Percentiles rank a stretch among this genome's conserved stretches.
Conservation (phyloP, 2,797 vertebrate species). For the Crax fasciolata region DNA sequence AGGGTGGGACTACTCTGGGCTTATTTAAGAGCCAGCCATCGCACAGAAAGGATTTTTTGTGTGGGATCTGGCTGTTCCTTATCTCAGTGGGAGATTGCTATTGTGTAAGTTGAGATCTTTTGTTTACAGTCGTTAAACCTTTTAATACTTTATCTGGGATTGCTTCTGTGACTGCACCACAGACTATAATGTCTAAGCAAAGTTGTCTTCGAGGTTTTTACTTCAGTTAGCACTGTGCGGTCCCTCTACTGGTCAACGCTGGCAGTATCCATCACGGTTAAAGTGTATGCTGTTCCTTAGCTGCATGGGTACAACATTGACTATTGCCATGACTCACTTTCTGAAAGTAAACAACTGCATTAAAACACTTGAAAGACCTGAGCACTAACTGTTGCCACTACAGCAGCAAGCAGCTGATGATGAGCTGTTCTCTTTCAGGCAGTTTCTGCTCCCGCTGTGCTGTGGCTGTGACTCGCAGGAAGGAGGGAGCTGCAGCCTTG, state of each 20-base stretch:
- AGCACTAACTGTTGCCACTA: rapidly evolving
- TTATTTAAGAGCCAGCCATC: no score
- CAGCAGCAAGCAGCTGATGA: not conserved
- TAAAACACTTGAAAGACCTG: not conserved
- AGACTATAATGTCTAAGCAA: not conserved
- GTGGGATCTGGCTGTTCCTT: no score
- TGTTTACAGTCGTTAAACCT: no score
- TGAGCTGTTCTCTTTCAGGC: not conserved
- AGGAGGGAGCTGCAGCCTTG: rapidly evolving
- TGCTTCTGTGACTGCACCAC: no score
- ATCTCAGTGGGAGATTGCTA: no score
- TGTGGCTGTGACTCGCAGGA: not conserved
- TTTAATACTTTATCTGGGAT: no score
- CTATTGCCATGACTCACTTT: not conserved
- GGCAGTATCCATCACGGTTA: not conserved
- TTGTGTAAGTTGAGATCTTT: no score
- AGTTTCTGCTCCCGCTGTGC: not conserved
- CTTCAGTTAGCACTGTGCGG: not conserved
- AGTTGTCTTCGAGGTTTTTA: not conserved
- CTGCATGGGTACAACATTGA: not conserved
- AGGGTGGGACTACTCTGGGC: no score
- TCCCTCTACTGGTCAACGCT: not conserved
- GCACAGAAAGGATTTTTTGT: no score
- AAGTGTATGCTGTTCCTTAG: not conserved
- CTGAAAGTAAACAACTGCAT: not conserved